phyloP scores from a whole-genome alignment of 2,113 vertebrate species.

The Oncorhynchus nerka region DNA sequence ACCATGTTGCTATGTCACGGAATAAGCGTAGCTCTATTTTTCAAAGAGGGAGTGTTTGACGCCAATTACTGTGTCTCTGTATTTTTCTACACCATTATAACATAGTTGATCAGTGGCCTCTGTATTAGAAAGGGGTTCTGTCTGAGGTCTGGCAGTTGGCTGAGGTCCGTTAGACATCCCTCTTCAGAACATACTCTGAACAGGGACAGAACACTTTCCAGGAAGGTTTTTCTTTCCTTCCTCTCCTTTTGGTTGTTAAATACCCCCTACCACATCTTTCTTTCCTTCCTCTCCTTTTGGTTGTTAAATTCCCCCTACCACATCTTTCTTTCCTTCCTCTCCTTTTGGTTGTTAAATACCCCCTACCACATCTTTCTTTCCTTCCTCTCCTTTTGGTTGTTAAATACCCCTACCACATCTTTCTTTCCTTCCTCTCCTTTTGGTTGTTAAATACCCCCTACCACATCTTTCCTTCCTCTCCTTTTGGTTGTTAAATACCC shows the following conservation, averaged over 20 bases:
- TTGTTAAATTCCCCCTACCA: slow-evolving; percentile 50
- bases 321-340: slow-evolving; percentile 34
- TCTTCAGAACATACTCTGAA: slow-evolving; percentile 7
- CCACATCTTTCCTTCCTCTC: slow-evolving; percentile 39
- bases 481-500: slow-evolving; percentile 57
- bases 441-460: slow-evolving; percentile 54
- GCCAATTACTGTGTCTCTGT: too few relatives aligned
- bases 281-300: slow-evolving; percentile 32
- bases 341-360: slow-evolving; percentile 55
- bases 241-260: slow-evolving; percentile 56
- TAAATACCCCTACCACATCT: slow-evolving; percentile 49
- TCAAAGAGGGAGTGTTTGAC: too few relatives aligned
- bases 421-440: slow-evolving; percentile 30
- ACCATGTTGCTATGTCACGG: too few relatives aligned
- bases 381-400: slow-evolving; percentile 38
- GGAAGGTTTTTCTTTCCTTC: slow-evolving; percentile 33
- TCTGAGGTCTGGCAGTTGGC: too few relatives aligned
- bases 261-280: slow-evolving; percentile 43
- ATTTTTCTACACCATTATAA: too few relatives aligned
- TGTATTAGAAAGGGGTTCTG: too few relatives aligned
- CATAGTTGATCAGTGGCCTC: too few relatives aligned
- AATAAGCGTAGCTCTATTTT: too few relatives aligned
- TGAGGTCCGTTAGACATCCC: neutral
- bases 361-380: slow-evolving; percentile 41
- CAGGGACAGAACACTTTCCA: slow-evolving; percentile 1